Percentiles rank a stretch among this genome's conserved stretches.
Conservation (phyloP, 2,113 vertebrate species). For the Ancistrus triradiatus region DNA sequence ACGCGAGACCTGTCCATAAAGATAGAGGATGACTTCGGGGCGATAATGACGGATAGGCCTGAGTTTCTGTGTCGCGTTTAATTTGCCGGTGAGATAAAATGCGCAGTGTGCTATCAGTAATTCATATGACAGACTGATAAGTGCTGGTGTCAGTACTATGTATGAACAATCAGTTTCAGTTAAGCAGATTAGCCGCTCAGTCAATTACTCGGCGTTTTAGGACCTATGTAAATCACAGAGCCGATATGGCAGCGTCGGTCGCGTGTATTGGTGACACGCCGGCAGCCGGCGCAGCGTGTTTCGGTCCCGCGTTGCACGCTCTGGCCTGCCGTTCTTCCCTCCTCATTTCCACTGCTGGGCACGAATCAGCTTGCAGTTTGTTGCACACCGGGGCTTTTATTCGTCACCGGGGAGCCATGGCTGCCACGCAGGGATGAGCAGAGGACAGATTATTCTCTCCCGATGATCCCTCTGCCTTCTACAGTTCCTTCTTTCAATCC, state of each 20-base stretch:
- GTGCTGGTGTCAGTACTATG: slow-evolving; percentile 41
- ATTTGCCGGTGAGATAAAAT: slow-evolving; percentile 39
- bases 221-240: slow-evolving; percentile 35
- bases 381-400: slow-evolving; percentile 37
- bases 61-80: slow-evolving; percentile 38
- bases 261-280: slow-evolving; percentile 8
- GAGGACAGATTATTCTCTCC: slow-evolving; percentile 40
- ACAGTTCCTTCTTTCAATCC: slow-evolving; percentile 2
- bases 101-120: slow-evolving; percentile 22
- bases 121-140: slow-evolving; percentile 39
- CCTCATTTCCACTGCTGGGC: slow-evolving; percentile 20
- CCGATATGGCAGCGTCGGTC: slow-evolving; percentile 2
- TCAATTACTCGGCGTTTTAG: slow-evolving; percentile 42
- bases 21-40: slow-evolving; percentile 19
- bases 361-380: slow-evolving; percentile 31
- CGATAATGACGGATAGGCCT: slow-evolving; percentile 28
- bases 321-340: slow-evolving; percentile 5
- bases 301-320: slow-evolving; percentile 13
- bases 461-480: slow-evolving; percentile 27
- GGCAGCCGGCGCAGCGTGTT: slow-evolving; percentile 1
- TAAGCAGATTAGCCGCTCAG: slow-evolving; percentile 43
- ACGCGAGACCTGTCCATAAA: slow-evolving; percentile 19
- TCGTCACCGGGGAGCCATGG: slow-evolving; percentile 33
- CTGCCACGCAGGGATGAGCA: slow-evolving; percentile 31
- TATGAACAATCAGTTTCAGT: slow-evolving; percentile 47